A percentile compares a stretch with the other conserved stretches of the same genome.
Evolutionary conservation across 2,797 vertebrate species (phyloP).

Genomic region (Sandelia bainsii): DNA sequence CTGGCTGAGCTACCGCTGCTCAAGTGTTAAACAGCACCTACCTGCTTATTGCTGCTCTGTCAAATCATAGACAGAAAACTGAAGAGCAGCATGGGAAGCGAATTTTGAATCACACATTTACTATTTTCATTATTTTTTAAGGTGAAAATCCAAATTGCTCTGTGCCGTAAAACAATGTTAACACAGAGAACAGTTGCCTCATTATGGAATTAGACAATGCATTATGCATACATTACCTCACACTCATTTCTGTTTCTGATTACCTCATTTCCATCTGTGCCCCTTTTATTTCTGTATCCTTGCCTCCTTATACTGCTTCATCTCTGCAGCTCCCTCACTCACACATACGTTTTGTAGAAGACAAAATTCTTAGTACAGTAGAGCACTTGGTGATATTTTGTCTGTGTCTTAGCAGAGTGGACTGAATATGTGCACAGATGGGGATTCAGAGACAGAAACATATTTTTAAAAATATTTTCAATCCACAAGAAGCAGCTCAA

Average conservation of each 20-base stretch:
- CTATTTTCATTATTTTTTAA: conserved; percentile 22
- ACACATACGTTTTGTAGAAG: conserved; percentile 12
- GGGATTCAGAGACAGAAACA: conserved; percentile 5
- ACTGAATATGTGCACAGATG: neutral
- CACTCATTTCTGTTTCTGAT: conserved; percentile 60
- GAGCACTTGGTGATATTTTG: conserved; percentile 11
- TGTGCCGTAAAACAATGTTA: conserved; percentile 28
- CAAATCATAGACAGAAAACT: neutral
- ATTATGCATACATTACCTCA: conserved; percentile 71
- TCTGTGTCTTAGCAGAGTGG: conserved; percentile 2
- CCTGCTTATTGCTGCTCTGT: conserved; percentile 8
- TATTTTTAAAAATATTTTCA: conserved; percentile 2
- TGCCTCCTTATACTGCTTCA: conserved; percentile 25
- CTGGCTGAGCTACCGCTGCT: conserved; percentile 1
- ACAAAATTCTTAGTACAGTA: conserved; percentile 25
- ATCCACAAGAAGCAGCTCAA: neutral
- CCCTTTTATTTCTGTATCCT: conserved; percentile 42
- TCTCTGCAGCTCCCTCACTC: conserved; percentile 27
- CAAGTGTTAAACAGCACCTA: neutral
- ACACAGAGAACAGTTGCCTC: conserved; percentile 15
- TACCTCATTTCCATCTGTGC: conserved; percentile 73
- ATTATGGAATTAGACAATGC: conserved; percentile 57
- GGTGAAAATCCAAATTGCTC: conserved; percentile 22
- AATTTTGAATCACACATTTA: conserved; percentile 42
- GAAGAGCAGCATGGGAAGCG: conserved; percentile 9